phyloP scores from a whole-genome alignment of 2,113 vertebrate species.

The Antennarius striatus region DNA sequence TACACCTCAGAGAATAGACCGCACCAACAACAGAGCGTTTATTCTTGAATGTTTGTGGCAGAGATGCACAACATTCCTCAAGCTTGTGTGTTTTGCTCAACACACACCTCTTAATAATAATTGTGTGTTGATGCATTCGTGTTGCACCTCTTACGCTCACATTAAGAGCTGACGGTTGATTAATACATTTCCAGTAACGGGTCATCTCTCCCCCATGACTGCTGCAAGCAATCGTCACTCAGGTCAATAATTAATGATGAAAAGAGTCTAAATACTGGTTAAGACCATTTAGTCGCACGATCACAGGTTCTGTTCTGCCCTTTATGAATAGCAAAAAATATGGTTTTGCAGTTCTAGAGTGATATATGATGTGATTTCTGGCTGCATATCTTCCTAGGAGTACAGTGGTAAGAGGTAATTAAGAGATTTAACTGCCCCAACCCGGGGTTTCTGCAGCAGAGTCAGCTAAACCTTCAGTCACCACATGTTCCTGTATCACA shows the following conservation, averaged over 20 bases:
- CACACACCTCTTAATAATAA: conserved; percentile 24
- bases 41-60: conserved; percentile 42
- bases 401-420: conserved; percentile 23
- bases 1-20: conserved; percentile 25
- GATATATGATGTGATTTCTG: conserved; percentile 8
- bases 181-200: background rate
- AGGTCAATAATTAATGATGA: background rate
- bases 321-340: conserved; percentile 1
- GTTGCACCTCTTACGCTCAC: background rate
- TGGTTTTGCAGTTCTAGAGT: conserved; percentile 10
- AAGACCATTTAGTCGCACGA: background rate
- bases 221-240: no score
- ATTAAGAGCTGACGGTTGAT: background rate
- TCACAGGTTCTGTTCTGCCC: conserved; percentile 29
- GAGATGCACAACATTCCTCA: conserved; percentile 45
- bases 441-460: conserved; percentile 2
- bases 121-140: conserved; percentile 10
- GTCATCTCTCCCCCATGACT: background rate
- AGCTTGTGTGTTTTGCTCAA: conserved; percentile 9
- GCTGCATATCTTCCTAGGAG: conserved; percentile 6
- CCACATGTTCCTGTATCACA: background rate
- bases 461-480: conserved; percentile 10
- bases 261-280: conserved; percentile 21
- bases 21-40: conserved; percentile 49
- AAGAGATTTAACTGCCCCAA: conserved; percentile 23